phyloP scores from a whole-genome alignment of 2,797 vertebrate genomes.

The Coccyzus lansbergi region DNA sequence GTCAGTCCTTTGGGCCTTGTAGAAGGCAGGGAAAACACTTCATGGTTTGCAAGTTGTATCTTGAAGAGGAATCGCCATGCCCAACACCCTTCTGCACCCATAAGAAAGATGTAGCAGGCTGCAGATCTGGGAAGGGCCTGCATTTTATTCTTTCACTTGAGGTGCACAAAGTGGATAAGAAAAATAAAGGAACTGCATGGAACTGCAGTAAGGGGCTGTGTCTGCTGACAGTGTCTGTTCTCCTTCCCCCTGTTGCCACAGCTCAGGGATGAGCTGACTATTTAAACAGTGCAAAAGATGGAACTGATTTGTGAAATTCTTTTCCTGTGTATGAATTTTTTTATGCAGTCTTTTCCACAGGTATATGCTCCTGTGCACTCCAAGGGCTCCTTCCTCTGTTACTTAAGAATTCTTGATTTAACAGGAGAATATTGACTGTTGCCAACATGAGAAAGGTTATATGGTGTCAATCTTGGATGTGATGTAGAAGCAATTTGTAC shows the following conservation, averaged over 20 bases:
- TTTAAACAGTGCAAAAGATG: not conserved
- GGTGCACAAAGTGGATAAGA: not conserved
- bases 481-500: not conserved
- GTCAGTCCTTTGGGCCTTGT: not conserved
- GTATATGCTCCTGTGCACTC: not conserved
- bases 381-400: not conserved
- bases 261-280: not conserved
- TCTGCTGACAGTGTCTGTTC: not conserved
- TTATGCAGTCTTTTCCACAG: not conserved
- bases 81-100: not conserved
- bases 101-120: not conserved
- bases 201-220: not conserved
- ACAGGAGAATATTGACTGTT: not conserved
- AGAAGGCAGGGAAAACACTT: not conserved
- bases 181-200: not conserved
- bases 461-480: not conserved
- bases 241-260: not conserved
- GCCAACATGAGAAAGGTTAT: slow-evolving; percentile 13
- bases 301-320: not conserved
- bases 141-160: not conserved
- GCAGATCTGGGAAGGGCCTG: not conserved
- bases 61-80: not conserved
- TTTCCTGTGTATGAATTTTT: not conserved
- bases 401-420: not conserved
- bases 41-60: not conserved